Percentiles rank a stretch among this genome's conserved stretches.
phyloP scores from a whole-genome alignment of 2,113 vertebrate species.

The Aegotheles bennettii region DNA sequence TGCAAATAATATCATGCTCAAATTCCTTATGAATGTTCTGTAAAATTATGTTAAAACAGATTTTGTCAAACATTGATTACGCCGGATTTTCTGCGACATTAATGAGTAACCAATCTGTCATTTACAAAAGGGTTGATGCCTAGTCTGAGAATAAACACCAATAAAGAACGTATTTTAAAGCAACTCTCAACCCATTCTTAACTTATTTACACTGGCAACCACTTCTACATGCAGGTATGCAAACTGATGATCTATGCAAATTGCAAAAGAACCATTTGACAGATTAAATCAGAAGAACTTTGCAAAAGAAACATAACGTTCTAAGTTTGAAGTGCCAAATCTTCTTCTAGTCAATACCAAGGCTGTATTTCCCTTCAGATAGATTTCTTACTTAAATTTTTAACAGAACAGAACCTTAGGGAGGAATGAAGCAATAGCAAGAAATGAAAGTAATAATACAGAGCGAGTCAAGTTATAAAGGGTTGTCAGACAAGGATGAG shows the following conservation, averaged over 20 bases:
- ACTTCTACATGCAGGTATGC: background rate
- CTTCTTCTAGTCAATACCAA: background rate
- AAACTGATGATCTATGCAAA: background rate
- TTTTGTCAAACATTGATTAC: background rate
- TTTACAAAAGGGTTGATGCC: background rate
- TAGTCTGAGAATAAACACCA: background rate
- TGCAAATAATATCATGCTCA: background rate
- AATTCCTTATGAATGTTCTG: background rate
- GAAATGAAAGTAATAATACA: background rate
- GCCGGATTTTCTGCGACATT: background rate
- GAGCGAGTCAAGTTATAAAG: background rate
- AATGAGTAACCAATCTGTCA: background rate
- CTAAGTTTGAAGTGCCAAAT: background rate
- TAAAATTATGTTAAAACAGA: background rate
- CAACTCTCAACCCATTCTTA: background rate
- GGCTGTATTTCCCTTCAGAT: background rate
- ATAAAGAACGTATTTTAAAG: background rate
- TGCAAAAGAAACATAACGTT: background rate
- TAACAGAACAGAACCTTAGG: background rate
- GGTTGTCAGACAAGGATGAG: background rate
- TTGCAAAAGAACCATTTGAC: background rate
- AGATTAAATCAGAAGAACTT: background rate
- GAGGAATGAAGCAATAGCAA: background rate
- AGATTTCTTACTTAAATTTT: background rate
- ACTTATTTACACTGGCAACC: background rate